Evolutionary conservation across 2,888 invertebrate species (phyloP), one percentile per base, ranked within the genome.

Genomic region (Kuschelorhynchus macadamiae): DNA sequence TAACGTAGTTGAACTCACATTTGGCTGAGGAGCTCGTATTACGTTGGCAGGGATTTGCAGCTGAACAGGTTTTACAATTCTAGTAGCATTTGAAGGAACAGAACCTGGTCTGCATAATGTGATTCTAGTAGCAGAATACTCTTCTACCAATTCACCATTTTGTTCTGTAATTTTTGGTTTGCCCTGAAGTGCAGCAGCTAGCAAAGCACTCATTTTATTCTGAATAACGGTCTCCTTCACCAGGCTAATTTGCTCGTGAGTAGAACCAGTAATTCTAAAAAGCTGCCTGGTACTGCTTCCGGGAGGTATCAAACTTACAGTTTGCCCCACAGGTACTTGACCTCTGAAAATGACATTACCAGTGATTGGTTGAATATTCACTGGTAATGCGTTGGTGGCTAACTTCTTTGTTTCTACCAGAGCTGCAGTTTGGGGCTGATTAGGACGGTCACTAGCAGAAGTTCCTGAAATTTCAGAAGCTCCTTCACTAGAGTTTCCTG

Each of bases 281-380:
- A 84, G 81, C 73, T 84, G 83, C 25, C 77, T 72, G 8, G 76
- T 76, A 9, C 81, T 82, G 42, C 82, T 77, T 16, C 80, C 80
- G 25, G 80, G 80, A 33, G 87, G 86, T 73, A 88, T 86, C 64
- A 89, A 79, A 79, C 88, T 88, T 44, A 89, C 88, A 1, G 88
- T 87, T 81, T 89, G 88, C 17, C 83, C 83, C 0, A 90, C 90
- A 0, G 91, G 91, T 75, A 91, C 88, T 83, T 91, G 91, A 71
- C 91, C 87, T 55, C 91, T 89, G 78, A 91, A 91, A 74, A 91
- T 91, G 0, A 91, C 91, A 52, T 90, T 88, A 14, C 90, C 89
- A 50, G 90, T 88, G 81, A 89, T 87, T 7, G 88, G 87, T 79
- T 88, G 88, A 57, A 88, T 85, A 73, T 87, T 88, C 11, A 83